Percentiles rank a stretch among this genome's conserved stretches.
Conservation (phyloP, 2,888 invertebrate species). For the Sesia bembeciformis region DNA sequence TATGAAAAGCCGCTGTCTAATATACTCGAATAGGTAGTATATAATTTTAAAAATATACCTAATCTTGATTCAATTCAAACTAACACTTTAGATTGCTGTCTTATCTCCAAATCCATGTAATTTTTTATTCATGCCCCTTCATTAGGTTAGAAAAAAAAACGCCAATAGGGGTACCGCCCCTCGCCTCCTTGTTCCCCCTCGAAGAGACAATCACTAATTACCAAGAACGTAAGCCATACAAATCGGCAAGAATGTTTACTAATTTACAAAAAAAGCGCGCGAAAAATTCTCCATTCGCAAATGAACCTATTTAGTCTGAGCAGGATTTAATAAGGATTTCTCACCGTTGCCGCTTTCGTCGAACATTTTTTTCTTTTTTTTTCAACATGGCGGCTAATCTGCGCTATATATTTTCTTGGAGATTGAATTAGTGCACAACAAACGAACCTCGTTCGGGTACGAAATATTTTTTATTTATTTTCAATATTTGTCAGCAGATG, state of each 20-base stretch:
- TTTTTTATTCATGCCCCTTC: slow-evolving; percentile 42
- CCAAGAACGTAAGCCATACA: slow-evolving; percentile 62
- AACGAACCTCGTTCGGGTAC: slow-evolving; percentile 31
- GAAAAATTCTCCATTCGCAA: slow-evolving; percentile 37
- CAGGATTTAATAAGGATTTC: slow-evolving; percentile 73
- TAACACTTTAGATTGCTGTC: background rate
- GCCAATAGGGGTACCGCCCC: slow-evolving; percentile 31
- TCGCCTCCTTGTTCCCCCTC: slow-evolving; percentile 22
- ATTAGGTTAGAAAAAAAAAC: slow-evolving; percentile 58
- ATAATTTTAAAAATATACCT: too few relatives aligned
- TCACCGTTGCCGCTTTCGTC: slow-evolving; percentile 25
- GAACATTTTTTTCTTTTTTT: slow-evolving; percentile 19
- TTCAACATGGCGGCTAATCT: slow-evolving; percentile 36
- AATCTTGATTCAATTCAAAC: too few relatives aligned
- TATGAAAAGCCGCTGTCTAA: too few relatives aligned
- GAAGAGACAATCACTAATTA: slow-evolving; percentile 64
- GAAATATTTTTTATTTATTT: slow-evolving; percentile 3
- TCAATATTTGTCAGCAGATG: too few relatives aligned
- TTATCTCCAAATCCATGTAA: slow-evolving; percentile 30
- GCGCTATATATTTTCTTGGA: slow-evolving; percentile 47
- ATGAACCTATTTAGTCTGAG: slow-evolving; percentile 69
- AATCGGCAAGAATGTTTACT: slow-evolving; percentile 72
- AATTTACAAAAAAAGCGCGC: slow-evolving; percentile 48
- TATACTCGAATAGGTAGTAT: too few relatives aligned
- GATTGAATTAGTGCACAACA: slow-evolving; percentile 61